Evolutionary conservation across 1,140 invertebrate species (phyloP), one percentile per base, ranked within the genome.

Genomic region (Trichogramma pretiosum): DNA sequence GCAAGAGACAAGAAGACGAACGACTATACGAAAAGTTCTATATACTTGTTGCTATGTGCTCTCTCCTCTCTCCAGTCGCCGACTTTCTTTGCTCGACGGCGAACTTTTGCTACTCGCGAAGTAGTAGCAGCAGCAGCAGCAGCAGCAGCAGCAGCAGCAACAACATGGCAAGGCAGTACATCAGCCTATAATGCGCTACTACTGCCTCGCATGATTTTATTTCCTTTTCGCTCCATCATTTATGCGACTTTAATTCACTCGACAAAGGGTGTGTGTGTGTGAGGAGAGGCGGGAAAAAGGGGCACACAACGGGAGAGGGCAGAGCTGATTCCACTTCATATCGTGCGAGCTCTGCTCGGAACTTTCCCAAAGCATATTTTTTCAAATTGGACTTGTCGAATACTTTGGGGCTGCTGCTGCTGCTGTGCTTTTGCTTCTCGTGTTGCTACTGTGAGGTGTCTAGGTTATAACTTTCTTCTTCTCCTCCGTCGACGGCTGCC

Each of bases 161-260:
- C 14, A 42, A 42, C 19, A 21, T 13, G 37, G n/a, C 13, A 19
- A 35, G 24, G 37, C n/a, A n/a, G n/a, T n/a, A n/a, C n/a, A n/a
- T n/a, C n/a, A n/a, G n/a, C n/a, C n/a, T n/a, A n/a, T n/a, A n/a
- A n/a, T n/a, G n/a, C n/a, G n/a, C n/a, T n/a, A n/a, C n/a, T n/a
- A n/a, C n/a, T 16, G 17, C 9, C 35, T 32, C 10, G 33, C 35
- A 26, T 46, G 44, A 46, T 46, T 46, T 46, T 46, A 46, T 46
- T 46, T 37, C 44, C 24, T 46, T 13, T 36, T 46, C 35, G 44
- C 38, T 38, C 35, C 44, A 46, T 46, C 44, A 46, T 46, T 46
- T 24, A 46, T 37, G 35, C 24, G 24, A 38, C 34, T 46, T 46
- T 46, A 46, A 46, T 35, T 46, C 38, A 10, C 11, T 21, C n/a